A percentile compares a stretch with the other conserved stretches of the same genome.
phyloP scores from a whole-genome alignment of 2,113 vertebrate species.

The Loxodonta africana region DNA sequence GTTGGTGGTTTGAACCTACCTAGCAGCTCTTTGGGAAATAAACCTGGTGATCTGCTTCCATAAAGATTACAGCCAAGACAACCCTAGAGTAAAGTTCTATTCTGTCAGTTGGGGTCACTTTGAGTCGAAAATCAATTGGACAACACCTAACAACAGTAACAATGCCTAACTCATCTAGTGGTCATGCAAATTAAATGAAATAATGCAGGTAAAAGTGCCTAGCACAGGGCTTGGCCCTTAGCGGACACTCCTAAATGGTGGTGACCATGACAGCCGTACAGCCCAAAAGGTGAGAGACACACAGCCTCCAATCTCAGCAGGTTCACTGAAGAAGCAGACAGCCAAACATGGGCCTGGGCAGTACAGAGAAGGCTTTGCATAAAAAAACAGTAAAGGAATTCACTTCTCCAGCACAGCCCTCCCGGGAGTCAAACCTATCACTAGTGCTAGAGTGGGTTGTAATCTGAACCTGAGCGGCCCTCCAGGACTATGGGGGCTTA shows the following conservation, averaged over 20 bases:
- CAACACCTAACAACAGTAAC: neutral
- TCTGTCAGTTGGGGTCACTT: neutral
- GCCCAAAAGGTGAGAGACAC: neutral
- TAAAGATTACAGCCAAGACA: neutral
- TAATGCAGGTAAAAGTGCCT: neutral
- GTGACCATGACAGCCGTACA: neutral
- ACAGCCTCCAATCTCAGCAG: neutral
- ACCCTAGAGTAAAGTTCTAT: neutral
- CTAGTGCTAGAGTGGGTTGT: neutral
- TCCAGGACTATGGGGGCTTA: constrained; percentile 1
- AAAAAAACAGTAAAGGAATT: constrained; percentile 58
- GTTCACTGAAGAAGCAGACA: neutral
- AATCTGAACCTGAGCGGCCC: constrained; percentile 45
- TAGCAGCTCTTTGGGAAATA: neutral
- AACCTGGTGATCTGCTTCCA: neutral
- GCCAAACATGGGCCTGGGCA: neutral
- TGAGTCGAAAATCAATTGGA: neutral
- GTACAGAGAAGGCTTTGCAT: neutral
- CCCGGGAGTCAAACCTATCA: constrained; percentile 11
- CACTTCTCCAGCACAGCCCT: constrained; percentile 41
- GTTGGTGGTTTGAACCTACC: neutral
- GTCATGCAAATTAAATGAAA: neutral
- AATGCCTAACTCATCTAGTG: neutral
- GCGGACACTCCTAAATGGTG: neutral
- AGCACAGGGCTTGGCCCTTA: neutral